phyloP scores from a whole-genome alignment of 2,888 invertebrate species.

The Deilephila porcellus region DNA sequence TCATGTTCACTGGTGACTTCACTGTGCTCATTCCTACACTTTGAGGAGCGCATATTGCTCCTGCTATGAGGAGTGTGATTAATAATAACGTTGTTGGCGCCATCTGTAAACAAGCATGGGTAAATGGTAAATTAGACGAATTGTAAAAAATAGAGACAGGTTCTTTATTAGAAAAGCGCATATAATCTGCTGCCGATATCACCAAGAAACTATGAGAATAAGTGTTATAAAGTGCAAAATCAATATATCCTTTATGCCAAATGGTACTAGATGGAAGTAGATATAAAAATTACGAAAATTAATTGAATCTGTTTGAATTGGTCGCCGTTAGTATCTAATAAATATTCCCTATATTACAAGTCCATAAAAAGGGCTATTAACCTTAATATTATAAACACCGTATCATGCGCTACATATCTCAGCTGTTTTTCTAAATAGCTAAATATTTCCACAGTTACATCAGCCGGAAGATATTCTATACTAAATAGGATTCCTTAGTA shows the following conservation, averaged over 20 bases:
- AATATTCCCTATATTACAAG: too few species aligned
- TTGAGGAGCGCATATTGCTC: slow-evolving; percentile 54
- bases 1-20: slow-evolving; percentile 60
- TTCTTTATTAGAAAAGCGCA: too few species aligned
- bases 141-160: too few species aligned
- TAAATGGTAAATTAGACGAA: slow-evolving; percentile 16
- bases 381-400: background rate
- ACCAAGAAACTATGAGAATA: too few species aligned
- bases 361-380: background rate
- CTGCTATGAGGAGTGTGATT: slow-evolving; percentile 48
- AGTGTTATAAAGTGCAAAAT: too few species aligned
- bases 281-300: too few species aligned
- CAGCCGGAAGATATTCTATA: slow-evolving; percentile 15
- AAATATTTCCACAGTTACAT: slow-evolving; percentile 23
- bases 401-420: background rate
- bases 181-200: too few species aligned
- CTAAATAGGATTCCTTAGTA: background rate
- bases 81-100: slow-evolving; percentile 46
- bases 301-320: too few species aligned
- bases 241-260: too few species aligned
- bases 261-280: too few species aligned
- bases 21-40: slow-evolving; percentile 55
- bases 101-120: slow-evolving; percentile 59
- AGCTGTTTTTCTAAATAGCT: background rate
- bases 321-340: too few species aligned